A percentile compares a stretch with the other conserved stretches of the same genome.
Conservation (phyloP, 2,797 vertebrate genomes). For the Alcedo quadribrachys region DNA sequence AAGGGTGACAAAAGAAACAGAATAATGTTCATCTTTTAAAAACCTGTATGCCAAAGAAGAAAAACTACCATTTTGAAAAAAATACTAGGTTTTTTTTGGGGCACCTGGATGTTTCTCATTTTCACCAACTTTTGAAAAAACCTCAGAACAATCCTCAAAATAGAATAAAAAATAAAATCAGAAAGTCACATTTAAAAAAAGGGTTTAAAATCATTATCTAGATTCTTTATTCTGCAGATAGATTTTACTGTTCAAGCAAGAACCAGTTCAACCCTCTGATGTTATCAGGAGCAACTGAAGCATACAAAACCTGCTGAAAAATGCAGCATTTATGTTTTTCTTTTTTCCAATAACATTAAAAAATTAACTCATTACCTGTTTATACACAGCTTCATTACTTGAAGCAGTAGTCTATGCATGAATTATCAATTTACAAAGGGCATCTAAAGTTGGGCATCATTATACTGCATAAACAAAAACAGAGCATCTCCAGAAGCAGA, state of each 20-base stretch:
- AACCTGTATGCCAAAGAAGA: background rate
- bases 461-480: background rate
- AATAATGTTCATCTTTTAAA: background rate
- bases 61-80: accelerated
- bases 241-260: background rate
- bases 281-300: background rate
- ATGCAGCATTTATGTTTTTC: background rate
- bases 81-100: accelerated
- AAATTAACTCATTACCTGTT: background rate
- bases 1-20: background rate
- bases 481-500: conserved; percentile 17
- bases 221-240: background rate
- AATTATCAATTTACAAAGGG: conserved; percentile 29
- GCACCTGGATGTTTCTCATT: background rate
- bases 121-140: background rate
- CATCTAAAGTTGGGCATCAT: background rate
- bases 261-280: background rate
- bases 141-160: background rate
- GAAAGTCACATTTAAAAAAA: background rate
- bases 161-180: background rate
- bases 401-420: background rate
- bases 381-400: background rate
- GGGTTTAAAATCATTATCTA: background rate
- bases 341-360: background rate
- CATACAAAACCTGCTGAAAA: background rate